Base-by-base conservation (phyloP, 1,140 invertebrate genomes). In the Whitmania pigra region DNA sequence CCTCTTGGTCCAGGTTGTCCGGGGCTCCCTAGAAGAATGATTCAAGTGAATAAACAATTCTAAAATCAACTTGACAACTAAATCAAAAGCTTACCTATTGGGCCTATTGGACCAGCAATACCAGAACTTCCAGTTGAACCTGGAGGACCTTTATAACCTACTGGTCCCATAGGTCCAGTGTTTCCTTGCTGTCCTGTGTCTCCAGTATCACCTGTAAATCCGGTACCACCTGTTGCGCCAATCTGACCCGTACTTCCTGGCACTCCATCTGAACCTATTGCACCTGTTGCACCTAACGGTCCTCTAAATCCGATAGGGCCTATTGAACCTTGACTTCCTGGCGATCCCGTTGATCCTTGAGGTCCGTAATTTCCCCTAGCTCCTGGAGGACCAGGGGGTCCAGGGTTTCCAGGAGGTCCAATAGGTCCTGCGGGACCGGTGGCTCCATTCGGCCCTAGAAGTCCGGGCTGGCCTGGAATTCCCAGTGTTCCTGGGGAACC, bases 181-280 rank as follows among this genome's bases (percentile, higher is more conserved):
- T 43, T 43, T 20, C 73, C 73, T 40, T 29, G 53, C 29, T 5
- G 53, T 29, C 70, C 70, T n/a, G 54, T 20, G 17, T 49, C 53
- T 66, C 70, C 70, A 43, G 36, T 31, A 25, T 27, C 15, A 18
- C 70, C 70, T 3, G 17, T 22, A 60, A 27, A 22, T 55, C 70
- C 70, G 22, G 29, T 69, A 49, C 27, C 27, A 31, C 71, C 71
- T 29, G 71, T 71, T 25, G 71, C 63, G 40, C 71, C 71, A 4
- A 29, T 63, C 55, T 92, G 92, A 55, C 73, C 77, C 27, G 69
- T 71, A 22, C 22, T 22, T 17, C 68, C 68, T 7, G 6, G 68
- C 36, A 5, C 25, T 69, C 68, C 68, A 7, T 31, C 20, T 4
- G 31, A 20, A 20, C 68, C 68, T 7, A 40, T n/a, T 9, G 68